Evolutionary conservation across 1,140 invertebrate genomes (phyloP), one percentile per base, ranked within the genome.

Genomic region (Lasioglossum baleicum): DNA sequence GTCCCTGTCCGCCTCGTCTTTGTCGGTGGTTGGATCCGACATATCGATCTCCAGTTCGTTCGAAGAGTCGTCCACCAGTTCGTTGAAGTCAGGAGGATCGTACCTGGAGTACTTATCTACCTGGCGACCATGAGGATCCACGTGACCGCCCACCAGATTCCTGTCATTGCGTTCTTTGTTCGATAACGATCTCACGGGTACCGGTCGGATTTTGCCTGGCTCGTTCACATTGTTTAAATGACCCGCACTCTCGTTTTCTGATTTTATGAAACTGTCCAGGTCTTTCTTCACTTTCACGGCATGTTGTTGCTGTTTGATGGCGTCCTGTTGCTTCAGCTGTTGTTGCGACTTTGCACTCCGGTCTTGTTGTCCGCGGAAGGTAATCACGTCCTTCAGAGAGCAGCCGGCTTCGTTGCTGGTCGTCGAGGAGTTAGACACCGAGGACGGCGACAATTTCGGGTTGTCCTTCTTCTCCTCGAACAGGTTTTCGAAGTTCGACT

Each of bases 11-110:
- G 91, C 90, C 10, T 94, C 93, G n/a, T 93, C 92, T 61, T 94
- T 93, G 7, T 94, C 93, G 1, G 87, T 87, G 6, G 93, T 88
- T 5, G 93, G 92, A 85, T 96, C 96, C 0, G 96, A 96, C 94
- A 96, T 96, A 88, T 96, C 96, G 79, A 96, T 96, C 91, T 96
- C 96, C 15, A 97, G 88, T 88, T 97, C 96, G 83, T 96, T 96
- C 17, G 96, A 96, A 2, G 96, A 96, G 72, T 96, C 96, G 89
- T 97, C 96, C 1, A 96, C 96, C 20, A 97, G 92, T 86, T 97
- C 96, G 87, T 97, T 96, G 88, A 97, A 96, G 88, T 96, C 96
- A 0, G 96, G 95, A 10, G 94, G 94, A 69, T 96, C 95, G 90
- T 96, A 96, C 63, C 95, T 93, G 0, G 93, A 93, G 66, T 94